These are phyloP conservation scores for Ursus arctos DNA, from an alignment of 2,113 vertebrate genomes.

Conservation along the genomic window DNA sequence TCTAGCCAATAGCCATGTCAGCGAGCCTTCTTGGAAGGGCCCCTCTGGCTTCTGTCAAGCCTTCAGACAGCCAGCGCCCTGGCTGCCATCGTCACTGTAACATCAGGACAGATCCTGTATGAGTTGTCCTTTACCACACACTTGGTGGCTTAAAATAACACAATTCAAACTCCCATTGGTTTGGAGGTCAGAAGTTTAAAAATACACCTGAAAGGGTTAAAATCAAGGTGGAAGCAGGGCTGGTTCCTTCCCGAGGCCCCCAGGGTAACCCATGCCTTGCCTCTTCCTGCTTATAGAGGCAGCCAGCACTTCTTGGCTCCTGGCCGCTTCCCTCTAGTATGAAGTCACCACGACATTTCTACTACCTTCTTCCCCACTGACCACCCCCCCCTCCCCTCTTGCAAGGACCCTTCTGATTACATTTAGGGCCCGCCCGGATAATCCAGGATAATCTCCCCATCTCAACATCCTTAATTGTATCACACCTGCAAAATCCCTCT, in stretches of 20 bases:
- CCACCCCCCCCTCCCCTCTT: background rate
- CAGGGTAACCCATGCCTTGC: fast-evolving
- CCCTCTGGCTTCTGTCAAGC: too few species aligned
- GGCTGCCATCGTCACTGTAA: background rate
- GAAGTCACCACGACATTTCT: too few species aligned
- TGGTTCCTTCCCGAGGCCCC: background rate
- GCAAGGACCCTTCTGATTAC: background rate
- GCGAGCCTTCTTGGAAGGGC: background rate
- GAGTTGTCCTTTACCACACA: background rate
- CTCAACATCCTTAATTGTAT: background rate
- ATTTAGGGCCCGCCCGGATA: background rate
- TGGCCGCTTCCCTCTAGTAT: fast-evolving
- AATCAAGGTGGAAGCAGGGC: background rate
- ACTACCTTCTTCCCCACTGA: background rate
- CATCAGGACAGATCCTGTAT: background rate
- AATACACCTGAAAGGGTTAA: background rate
- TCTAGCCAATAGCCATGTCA: fast-evolving
- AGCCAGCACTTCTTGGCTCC: background rate
- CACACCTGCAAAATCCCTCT: background rate
- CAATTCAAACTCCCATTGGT: background rate
- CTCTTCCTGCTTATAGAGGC: background rate
- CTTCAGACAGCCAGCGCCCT: background rate
- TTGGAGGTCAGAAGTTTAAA: background rate
- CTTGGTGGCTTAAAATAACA: background rate
- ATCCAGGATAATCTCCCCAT: background rate